A percentile compares a stretch with the other conserved stretches of the same genome.
These are phyloP conservation scores for Elaphurus davidianus DNA, from an alignment of 2,113 vertebrate genomes.

Conservation along the genomic window DNA sequence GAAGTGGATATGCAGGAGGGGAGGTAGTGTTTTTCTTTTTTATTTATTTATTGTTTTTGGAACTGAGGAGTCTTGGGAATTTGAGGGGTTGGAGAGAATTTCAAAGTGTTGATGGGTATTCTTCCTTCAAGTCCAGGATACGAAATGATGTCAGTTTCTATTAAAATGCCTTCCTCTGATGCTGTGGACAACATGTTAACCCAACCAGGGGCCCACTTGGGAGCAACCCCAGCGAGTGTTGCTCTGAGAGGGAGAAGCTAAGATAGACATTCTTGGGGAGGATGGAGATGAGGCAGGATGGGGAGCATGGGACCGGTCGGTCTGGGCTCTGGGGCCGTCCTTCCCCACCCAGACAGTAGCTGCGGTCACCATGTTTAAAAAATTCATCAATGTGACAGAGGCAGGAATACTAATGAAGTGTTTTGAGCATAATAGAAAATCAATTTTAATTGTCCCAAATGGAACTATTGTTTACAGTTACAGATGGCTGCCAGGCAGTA, in stretches of 20 bases:
- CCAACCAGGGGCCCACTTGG: neutral
- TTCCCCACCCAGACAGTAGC: neutral
- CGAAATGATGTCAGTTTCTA: neutral
- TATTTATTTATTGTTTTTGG: neutral
- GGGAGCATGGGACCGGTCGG: too few relatives aligned
- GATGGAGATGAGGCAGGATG: neutral
- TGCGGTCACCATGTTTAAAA: neutral
- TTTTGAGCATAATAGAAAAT: conserved; percentile 72
- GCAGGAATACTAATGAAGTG: conserved; percentile 64
- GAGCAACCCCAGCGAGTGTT: too few relatives aligned
- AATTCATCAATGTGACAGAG: conserved; percentile 25
- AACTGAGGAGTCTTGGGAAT: neutral
- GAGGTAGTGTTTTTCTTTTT: neutral
- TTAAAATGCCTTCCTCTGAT: neutral
- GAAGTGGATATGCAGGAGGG: neutral
- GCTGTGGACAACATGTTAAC: neutral
- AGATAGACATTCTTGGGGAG: rapidly evolving
- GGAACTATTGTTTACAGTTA: conserved; percentile 70
- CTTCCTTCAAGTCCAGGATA: neutral
- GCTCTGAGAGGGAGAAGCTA: neutral
- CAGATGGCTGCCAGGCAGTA: conserved; percentile 63
- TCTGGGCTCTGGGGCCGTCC: neutral
- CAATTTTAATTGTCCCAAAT: conserved; percentile 72
- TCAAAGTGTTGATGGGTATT: neutral
- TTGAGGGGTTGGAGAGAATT: neutral